Conservation (phyloP, 2,888 invertebrate species). For the Drosophila merina region DNA sequence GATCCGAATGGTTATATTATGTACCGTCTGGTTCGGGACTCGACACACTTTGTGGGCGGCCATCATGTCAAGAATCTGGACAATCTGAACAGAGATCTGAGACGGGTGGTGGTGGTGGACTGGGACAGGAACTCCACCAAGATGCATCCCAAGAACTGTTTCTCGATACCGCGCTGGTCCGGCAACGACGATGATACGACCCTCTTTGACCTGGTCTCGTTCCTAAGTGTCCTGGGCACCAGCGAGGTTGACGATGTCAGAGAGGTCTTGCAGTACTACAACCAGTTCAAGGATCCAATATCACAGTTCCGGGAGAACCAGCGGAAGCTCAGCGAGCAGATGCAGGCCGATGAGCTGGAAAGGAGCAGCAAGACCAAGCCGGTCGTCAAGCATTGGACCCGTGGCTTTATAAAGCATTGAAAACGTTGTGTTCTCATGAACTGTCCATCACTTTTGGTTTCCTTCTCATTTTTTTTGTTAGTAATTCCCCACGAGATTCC, state of each 20-base stretch:
- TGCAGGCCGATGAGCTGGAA: slow-evolving; percentile 86
- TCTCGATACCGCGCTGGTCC: slow-evolving; percentile 94
- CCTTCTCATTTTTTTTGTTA: slow-evolving; percentile 12
- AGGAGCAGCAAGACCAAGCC: slow-evolving; percentile 85
- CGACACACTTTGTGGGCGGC: slow-evolving; percentile 97
- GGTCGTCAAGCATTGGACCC: slow-evolving; percentile 87
- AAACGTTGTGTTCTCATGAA: slow-evolving; percentile 7
- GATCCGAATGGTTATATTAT: slow-evolving; percentile 95
- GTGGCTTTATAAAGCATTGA: slow-evolving; percentile 85
- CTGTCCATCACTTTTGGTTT: slow-evolving; percentile 18
- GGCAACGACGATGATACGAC: slow-evolving; percentile 96
- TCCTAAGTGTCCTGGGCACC: slow-evolving; percentile 94
- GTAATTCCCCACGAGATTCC: neutral
- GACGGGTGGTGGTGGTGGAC: slow-evolving; percentile 96
- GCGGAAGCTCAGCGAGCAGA: slow-evolving; percentile 88
- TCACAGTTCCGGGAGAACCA: slow-evolving; percentile 96
- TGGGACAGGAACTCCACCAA: slow-evolving; percentile 95
- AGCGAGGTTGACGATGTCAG: slow-evolving; percentile 97
- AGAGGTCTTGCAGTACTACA: slow-evolving; percentile 95
- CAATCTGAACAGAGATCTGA: slow-evolving; percentile 92
- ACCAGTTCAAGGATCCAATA: slow-evolving; percentile 96
- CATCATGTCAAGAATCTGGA: slow-evolving; percentile 96
- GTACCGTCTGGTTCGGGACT: slow-evolving; percentile 96
- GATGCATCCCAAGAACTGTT: slow-evolving; percentile 94
- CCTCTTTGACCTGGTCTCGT: slow-evolving; percentile 94